Conservation (phyloP, 2,888 invertebrate species). For the Sympetrum striolatum region DNA sequence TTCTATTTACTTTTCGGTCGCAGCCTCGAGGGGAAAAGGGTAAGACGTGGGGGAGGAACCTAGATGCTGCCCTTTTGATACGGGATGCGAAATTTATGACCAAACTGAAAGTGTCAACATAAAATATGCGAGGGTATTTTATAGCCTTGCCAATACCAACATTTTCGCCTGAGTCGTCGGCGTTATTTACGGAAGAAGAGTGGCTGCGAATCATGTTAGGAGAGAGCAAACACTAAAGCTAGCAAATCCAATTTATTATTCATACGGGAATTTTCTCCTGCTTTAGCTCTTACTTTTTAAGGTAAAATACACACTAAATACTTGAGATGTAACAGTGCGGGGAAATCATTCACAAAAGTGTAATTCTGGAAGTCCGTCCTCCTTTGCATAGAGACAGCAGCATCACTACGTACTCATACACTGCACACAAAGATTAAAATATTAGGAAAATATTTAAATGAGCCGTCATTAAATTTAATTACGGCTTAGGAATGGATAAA, state of each 20-base stretch:
- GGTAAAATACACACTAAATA: too few species aligned
- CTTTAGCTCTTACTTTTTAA: too few species aligned
- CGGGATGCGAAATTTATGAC: conserved; percentile 32
- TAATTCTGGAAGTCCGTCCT: too few species aligned
- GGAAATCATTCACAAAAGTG: too few species aligned
- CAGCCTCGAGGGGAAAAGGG: background rate
- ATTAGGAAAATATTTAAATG: too few species aligned
- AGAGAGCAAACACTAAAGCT: background rate
- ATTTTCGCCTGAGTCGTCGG: background rate
- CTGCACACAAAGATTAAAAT: too few species aligned
- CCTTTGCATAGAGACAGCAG: too few species aligned
- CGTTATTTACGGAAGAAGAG: background rate
- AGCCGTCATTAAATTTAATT: too few species aligned
- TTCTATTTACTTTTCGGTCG: background rate
- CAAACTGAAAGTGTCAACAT: background rate
- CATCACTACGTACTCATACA: too few species aligned
- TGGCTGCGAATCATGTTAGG: background rate
- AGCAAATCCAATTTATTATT: background rate
- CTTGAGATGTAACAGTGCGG: too few species aligned
- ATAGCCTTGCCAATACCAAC: background rate
- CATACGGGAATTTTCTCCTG: too few species aligned
- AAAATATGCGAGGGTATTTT: background rate
- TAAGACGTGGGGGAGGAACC: background rate
- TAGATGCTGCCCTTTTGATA: conserved; percentile 2
- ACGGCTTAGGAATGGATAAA: too few species aligned